Evolutionary conservation across 2,113 vertebrate genomes (phyloP), one percentile per base, ranked within the genome.

Genomic region (Callaeas wilsoni): DNA sequence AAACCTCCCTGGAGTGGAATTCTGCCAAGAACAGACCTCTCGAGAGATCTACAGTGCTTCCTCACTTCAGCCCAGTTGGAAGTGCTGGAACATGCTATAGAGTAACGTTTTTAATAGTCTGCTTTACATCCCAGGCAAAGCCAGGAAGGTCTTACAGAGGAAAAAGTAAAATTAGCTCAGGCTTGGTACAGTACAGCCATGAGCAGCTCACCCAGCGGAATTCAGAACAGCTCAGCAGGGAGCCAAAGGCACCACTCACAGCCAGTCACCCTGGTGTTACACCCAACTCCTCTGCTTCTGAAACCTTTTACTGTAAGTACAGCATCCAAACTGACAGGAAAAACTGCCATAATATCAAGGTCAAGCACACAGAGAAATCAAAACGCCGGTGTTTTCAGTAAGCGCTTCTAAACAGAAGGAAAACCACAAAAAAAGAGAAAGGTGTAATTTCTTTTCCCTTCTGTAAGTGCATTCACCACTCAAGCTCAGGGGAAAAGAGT

Each of bases 181-280:
- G 52, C 16, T 91, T 29, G 41, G 55, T 49, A 32, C 39, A 39
- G 32, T 1, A 23, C 1, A 6, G 8, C 9, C 2, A 1, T 0
- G 1, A 90, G 70, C 49, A 27, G 46, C 10, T 63, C 2, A 0
- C 44, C 41, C 7, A 6, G 44, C 0, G 0, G 49, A 69, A 71
- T 20, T 41, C 42, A 17, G 49, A 67, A 35, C 3, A 75, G 62
- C 74, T 67, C 44, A 41, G 82, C 23, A 49, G 30, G 50, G 67
- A 92, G 46, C 23, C 50, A 77, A 53, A 81, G 46, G 60, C 42
- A 67, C 33, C 0, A 0, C 74, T 94, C 52, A 49, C 39, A 71
- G 49, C 19, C 26, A 21, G 26, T 27, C 67, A 26, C 12, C 39
- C 73, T 8, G 19, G 44, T 5, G 9, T 41, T 64, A 76, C 57